Evolutionary conservation across 2,888 invertebrate species (phyloP).

Genomic region (Abscondita cerata): DNA sequence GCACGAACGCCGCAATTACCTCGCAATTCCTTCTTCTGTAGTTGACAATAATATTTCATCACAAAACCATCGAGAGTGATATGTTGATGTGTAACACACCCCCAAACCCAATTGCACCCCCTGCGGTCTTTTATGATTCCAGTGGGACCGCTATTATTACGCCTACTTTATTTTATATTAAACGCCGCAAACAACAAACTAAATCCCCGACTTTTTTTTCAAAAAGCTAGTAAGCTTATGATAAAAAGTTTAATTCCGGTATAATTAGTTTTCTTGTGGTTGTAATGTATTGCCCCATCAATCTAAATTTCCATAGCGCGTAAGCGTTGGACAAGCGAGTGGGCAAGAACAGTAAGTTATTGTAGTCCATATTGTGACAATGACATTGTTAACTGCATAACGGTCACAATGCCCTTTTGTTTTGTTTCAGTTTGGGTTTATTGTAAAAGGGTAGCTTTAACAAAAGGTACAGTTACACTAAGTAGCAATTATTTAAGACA

Average conservation of each 20-base stretch:
- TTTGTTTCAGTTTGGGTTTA: constrained; percentile 53
- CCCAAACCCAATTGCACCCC: constrained; percentile 43
- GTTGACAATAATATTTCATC: neutral
- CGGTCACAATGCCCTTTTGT: constrained; percentile 55
- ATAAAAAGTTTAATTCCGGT: constrained; percentile 1
- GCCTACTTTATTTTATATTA: constrained; percentile 24
- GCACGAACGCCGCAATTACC: no score
- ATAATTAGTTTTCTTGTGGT: constrained; percentile 32
- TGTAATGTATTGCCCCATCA: constrained; percentile 40
- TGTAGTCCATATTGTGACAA: constrained; percentile 48
- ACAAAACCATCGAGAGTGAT: constrained; percentile 22
- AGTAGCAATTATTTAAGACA: constrained; percentile 42
- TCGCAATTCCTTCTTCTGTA: constrained; percentile 5
- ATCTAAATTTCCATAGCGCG: constrained; percentile 40
- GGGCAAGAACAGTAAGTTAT: constrained; percentile 49
- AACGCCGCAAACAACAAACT: neutral
- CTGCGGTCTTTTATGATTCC: constrained; percentile 31
- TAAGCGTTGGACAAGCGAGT: constrained; percentile 43
- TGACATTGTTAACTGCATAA: constrained; percentile 54
- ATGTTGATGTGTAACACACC: constrained; percentile 36
- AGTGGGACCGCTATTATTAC: constrained; percentile 27
- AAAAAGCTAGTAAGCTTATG: neutral
- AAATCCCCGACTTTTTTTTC: constrained; percentile 5
- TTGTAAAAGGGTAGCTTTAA: constrained; percentile 51
- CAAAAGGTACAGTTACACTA: constrained; percentile 47